Conservation (phyloP, 2,113 vertebrate genomes). For the Loxodonta africana region DNA sequence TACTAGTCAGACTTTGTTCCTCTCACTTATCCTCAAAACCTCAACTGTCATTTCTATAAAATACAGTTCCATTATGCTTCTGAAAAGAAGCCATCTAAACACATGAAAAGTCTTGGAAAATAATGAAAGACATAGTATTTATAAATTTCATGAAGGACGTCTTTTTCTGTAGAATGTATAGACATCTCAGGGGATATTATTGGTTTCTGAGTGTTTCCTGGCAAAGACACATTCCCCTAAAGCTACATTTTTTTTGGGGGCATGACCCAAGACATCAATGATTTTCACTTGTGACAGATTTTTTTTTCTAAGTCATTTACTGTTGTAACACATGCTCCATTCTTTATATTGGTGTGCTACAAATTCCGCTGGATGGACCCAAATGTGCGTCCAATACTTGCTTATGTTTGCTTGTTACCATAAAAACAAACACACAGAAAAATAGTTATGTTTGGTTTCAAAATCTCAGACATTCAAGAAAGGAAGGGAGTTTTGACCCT, state of each 20-base stretch:
- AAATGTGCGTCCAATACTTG: constrained; percentile 68
- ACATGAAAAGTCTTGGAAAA: not conserved
- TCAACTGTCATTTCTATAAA: rapidly evolving
- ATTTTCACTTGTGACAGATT: not conserved
- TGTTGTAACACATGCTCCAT: rapidly evolving
- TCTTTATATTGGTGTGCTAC: not conserved
- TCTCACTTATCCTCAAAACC: not conserved
- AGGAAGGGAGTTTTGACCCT: not conserved
- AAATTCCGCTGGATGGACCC: constrained; percentile 87
- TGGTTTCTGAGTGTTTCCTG: not conserved
- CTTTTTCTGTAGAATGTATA: not conserved
- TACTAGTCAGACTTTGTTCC: too few relatives aligned
- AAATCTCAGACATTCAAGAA: not conserved
- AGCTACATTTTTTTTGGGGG: too few relatives aligned
- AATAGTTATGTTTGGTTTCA: not conserved
- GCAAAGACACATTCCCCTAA: not conserved
- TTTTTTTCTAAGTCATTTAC: not conserved
- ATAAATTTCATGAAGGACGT: not conserved
- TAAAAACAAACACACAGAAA: not conserved
- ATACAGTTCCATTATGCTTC: too few relatives aligned
- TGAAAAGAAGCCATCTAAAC: not conserved
- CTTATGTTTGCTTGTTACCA: not conserved
- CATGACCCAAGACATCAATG: rapidly evolving
- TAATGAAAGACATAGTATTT: not conserved
- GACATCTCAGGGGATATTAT: not conserved